A percentile compares a stretch with the other conserved stretches of the same genome.
phyloP scores from a whole-genome alignment of 1,140 invertebrate genomes.

The Maniola jurtina region DNA sequence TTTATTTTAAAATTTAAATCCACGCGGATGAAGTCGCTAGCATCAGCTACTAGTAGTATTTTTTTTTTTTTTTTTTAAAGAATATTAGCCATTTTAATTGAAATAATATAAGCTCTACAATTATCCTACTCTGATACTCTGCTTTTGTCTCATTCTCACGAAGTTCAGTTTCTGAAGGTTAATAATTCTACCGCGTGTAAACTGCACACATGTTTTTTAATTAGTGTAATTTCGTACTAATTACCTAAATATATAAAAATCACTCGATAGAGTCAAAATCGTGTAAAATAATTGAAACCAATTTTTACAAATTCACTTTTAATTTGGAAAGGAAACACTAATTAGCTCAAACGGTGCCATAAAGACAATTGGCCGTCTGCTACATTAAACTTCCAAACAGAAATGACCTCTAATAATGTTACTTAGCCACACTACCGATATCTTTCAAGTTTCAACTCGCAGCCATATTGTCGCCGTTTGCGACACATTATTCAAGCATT shows the following conservation, averaged over 20 bases:
- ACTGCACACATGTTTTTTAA: no score
- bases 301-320: not conserved
- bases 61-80: no score
- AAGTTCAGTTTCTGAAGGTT: no score
- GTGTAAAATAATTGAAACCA: not conserved
- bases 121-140: no score
- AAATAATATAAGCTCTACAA: no score
- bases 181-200: no score
- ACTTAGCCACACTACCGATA: constrained; percentile 18
- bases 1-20: not conserved
- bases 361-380: constrained; percentile 15
- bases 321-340: constrained; percentile 6
- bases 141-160: no score
- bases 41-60: no score
- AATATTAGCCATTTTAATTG: no score
- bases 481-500: constrained; percentile 1
- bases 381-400: constrained; percentile 15
- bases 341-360: constrained; percentile 7
- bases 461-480: constrained; percentile 19
- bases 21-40: no score
- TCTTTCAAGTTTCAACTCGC: constrained; percentile 9
- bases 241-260: no score
- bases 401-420: constrained; percentile 24
- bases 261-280: not conserved
- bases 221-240: no score